Conservation (phyloP, 2,888 invertebrate species). For the Athrips mouffetella region DNA sequence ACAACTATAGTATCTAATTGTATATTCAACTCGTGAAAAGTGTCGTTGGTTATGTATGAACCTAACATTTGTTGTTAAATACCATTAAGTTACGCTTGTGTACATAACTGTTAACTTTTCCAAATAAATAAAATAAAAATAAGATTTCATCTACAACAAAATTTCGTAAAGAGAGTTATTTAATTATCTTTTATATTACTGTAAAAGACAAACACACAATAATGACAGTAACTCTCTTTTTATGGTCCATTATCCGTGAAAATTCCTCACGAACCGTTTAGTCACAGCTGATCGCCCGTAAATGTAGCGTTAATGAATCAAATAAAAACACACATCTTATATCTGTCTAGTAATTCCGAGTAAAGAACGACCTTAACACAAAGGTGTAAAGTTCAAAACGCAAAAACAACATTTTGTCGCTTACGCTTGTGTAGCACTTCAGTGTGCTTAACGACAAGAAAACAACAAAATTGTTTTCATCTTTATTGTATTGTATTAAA, state of each 20-base stretch:
- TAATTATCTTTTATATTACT: neutral
- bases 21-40: too few species aligned
- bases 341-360: neutral
- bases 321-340: slow-evolving; percentile 39
- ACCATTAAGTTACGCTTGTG: too few species aligned
- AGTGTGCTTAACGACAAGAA: neutral
- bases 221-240: neutral
- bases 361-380: neutral
- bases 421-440: neutral
- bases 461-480: neutral
- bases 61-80: too few species aligned
- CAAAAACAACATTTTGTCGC: too few species aligned
- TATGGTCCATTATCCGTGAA: slow-evolving; percentile 2
- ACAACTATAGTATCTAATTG: too few species aligned
- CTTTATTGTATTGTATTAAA: neutral
- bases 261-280: slow-evolving; percentile 28
- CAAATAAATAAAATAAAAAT: too few species aligned
- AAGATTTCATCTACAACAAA: too few species aligned
- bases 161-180: neutral
- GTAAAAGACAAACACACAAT: neutral
- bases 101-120: too few species aligned
- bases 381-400: neutral
- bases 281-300: slow-evolving; percentile 48
- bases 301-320: slow-evolving; percentile 54
- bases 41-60: too few species aligned